phyloP scores from a whole-genome alignment of 1,140 invertebrate species.

The Rhagoletis zephyria region DNA sequence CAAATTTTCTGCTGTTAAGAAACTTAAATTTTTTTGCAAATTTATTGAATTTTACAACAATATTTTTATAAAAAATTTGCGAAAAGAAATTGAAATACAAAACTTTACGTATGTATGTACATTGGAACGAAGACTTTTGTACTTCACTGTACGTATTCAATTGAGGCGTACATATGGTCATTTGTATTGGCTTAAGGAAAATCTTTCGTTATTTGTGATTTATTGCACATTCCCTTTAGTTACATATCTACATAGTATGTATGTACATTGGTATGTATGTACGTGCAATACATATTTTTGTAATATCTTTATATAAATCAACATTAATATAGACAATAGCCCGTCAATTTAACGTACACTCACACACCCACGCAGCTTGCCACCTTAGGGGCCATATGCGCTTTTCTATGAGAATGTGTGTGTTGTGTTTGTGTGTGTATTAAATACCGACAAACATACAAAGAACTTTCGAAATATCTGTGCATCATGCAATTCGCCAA shows the following conservation, averaged over 20 bases:
- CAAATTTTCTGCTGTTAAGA: too few species aligned
- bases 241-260: neutral
- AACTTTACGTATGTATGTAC: too few species aligned
- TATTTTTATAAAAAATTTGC: too few species aligned
- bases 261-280: neutral
- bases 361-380: neutral
- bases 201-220: slow-evolving; percentile 19
- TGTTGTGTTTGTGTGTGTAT: too few species aligned
- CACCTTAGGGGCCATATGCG: neutral
- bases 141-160: too few species aligned
- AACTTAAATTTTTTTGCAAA: too few species aligned
- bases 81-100: too few species aligned
- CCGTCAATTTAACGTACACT: slow-evolving; percentile 3
- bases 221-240: slow-evolving; percentile 21
- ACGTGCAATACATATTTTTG: neutral
- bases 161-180: neutral
- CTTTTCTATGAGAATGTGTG: too few species aligned
- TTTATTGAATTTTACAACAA: too few species aligned
- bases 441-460: neutral
- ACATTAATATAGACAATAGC: neutral
- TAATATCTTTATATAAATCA: slow-evolving; percentile 13
- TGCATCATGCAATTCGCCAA: slow-evolving; percentile 15
- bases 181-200: neutral
- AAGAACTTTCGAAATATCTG: slow-evolving; percentile 1
- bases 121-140: too few species aligned